These are phyloP conservation scores for Agrotis clavis DNA, from an alignment of 2,888 invertebrate genomes.

Conservation along the genomic window DNA sequence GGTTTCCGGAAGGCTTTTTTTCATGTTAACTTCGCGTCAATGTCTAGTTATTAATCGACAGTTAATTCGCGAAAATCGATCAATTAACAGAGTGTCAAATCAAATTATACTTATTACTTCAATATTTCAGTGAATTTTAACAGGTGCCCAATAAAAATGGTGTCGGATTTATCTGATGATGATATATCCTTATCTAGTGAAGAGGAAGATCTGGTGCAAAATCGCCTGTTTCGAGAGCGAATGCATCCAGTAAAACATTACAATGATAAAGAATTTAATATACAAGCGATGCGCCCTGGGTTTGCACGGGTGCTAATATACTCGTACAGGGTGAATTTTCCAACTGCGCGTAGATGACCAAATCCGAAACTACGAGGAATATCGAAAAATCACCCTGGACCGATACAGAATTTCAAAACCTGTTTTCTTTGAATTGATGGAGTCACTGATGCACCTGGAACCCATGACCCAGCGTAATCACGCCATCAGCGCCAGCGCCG, in stretches of 20 bases:
- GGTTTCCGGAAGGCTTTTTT: constrained; percentile 4
- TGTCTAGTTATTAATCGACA: constrained; percentile 6
- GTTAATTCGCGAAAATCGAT: constrained; percentile 10
- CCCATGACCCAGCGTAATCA: constrained; percentile 16
- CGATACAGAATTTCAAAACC: not conserved
- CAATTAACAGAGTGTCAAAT: constrained; percentile 12
- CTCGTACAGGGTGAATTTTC: no score
- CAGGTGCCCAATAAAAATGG: constrained; percentile 3
- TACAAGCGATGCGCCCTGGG: no score
- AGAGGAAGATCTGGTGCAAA: constrained; percentile 16
- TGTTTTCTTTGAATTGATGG: constrained; percentile 8
- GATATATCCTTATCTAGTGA: constrained; percentile 12
- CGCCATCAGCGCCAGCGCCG: constrained; percentile 23
- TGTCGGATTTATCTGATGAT: constrained; percentile 9
- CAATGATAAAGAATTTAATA: no score
- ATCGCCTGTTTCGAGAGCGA: no score
- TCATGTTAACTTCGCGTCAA: constrained; percentile 8
- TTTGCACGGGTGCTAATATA: no score
- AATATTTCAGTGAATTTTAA: constrained; percentile 11
- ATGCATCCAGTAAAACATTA: no score
- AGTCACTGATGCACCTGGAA: constrained; percentile 6
- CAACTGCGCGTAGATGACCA: no score
- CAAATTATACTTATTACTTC: constrained; percentile 10
- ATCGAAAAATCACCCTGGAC: no score
- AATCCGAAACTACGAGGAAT: no score